Conservation (phyloP, 53 echinoderm and acorn worm species). For the Actinopyga echinites region DNA sequence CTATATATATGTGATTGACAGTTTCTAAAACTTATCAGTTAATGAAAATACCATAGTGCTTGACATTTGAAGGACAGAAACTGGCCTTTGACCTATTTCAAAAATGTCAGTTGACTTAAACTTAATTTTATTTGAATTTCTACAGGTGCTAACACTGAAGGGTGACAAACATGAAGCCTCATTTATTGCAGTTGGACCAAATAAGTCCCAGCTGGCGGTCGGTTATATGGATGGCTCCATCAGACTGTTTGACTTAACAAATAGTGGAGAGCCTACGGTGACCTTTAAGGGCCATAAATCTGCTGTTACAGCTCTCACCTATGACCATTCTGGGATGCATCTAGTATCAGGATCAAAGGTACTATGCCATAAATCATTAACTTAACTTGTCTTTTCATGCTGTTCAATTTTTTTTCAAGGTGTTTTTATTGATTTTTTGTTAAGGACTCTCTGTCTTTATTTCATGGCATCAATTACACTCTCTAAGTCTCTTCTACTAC, state of each 20-base stretch:
- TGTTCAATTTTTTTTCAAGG: no score
- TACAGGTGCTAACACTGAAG: slow-evolving; percentile 76
- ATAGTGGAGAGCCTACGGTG: slow-evolving; percentile 66
- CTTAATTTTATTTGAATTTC: neutral
- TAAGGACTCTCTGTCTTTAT: no score
- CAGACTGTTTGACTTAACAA: slow-evolving; percentile 68
- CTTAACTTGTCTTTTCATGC: no score
- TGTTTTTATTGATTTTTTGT: no score
- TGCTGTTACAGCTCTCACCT: slow-evolving; percentile 80
- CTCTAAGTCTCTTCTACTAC: no score
- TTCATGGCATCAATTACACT: no score
- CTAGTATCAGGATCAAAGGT: slow-evolving; percentile 97
- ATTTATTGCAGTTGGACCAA: slow-evolving; percentile 57
- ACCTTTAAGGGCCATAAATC: slow-evolving; percentile 96
- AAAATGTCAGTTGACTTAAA: no score
- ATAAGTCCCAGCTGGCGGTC: slow-evolving; percentile 72
- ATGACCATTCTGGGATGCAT: slow-evolving; percentile 62
- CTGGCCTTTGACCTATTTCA: no score
- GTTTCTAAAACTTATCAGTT: neutral
- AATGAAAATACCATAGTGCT: neutral
- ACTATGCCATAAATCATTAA: neutral
- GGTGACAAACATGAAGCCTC: slow-evolving; percentile 89
- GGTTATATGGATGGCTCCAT: slow-evolving; percentile 90
- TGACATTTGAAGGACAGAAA: neutral
- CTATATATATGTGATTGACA: no score